Evolutionary conservation across 2,113 vertebrate genomes (phyloP), one percentile per base, ranked within the genome.

Genomic region (Pontoporia blainvillei): DNA sequence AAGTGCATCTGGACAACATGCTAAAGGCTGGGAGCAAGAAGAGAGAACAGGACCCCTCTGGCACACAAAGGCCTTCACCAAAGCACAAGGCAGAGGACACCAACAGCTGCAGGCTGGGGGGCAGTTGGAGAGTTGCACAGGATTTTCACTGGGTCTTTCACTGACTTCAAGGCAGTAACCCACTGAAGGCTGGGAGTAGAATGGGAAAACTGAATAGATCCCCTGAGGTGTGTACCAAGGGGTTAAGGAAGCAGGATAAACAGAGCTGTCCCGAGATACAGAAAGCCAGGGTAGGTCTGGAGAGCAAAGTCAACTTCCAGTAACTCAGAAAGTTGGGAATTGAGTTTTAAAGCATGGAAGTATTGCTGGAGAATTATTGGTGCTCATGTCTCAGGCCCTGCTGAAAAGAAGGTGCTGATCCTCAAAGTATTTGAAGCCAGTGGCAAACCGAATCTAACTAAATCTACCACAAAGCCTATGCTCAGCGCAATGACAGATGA

Each of bases 401-500:
- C 41, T 86, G 36, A 96, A 92, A 90, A 75, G 34, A 87, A 90
- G 91, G 31, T 79, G 59, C 57, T 79, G 81, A 94, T 87, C 12
- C 49, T 44, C n/a, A 62, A 90, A 78, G 36, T 82, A 23, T 64
- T 67, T 49, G 49, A 92, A 94, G 34, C 23, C n/a, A 11, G 10
- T 20, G 41, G 27, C 83, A 59, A 92, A 86, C 39, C 44, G 25
- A 71, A 61, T 95, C 66, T 93, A 85, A 59, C 36, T 71, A 49
- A 78, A 81, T 76, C 83, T 95, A 49, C 66, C 52, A 78, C 23
- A 82, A 76, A 66, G 20, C 52, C 25, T 36, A 9, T 44, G 20
- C 81, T 85, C 66, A 61, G 27, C 1, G 41, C 14, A 71, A 13
- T 34, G 41, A 57, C 29, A 76, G 34, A n/a, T 89, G 36, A 61